phyloP scores from a whole-genome alignment of 2,113 vertebrate species.

The Microtus pennsylvanicus region DNA sequence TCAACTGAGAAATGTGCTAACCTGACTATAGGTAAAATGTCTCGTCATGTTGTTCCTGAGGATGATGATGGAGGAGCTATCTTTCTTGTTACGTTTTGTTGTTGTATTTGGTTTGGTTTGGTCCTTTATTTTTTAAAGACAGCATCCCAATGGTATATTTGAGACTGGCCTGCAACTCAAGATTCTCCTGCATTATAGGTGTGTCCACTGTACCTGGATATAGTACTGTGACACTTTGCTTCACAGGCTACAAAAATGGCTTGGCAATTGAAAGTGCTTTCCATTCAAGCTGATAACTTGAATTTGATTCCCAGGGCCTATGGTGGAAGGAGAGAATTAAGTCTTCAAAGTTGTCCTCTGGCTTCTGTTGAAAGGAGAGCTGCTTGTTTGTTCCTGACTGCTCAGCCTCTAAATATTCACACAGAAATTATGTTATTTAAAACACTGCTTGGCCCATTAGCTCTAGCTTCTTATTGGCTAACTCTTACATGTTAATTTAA shows the following conservation, averaged over 20 bases:
- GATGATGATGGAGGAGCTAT: background rate
- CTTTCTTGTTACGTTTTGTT: background rate
- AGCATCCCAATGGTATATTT: background rate
- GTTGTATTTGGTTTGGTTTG: background rate
- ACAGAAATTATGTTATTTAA: too few relatives aligned
- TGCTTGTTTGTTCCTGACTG: too few relatives aligned
- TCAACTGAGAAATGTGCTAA: background rate
- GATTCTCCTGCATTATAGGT: background rate
- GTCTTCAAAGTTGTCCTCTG: background rate
- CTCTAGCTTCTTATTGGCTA: too few relatives aligned
- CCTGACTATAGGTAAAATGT: constrained; percentile 6
- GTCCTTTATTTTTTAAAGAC: background rate
- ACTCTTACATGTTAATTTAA: too few relatives aligned
- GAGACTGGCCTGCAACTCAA: background rate
- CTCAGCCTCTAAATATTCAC: too few relatives aligned
- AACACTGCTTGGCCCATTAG: too few relatives aligned
- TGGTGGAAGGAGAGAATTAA: background rate
- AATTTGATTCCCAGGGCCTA: background rate
- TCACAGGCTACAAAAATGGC: too few relatives aligned
- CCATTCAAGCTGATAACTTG: background rate
- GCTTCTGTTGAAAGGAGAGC: too few relatives aligned
- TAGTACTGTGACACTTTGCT: background rate
- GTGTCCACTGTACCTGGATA: background rate
- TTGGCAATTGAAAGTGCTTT: background rate
- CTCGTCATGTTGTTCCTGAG: background rate